These are phyloP conservation scores for Salarias fasciatus DNA, from an alignment of 2,797 vertebrate species.

Conservation along the genomic window DNA sequence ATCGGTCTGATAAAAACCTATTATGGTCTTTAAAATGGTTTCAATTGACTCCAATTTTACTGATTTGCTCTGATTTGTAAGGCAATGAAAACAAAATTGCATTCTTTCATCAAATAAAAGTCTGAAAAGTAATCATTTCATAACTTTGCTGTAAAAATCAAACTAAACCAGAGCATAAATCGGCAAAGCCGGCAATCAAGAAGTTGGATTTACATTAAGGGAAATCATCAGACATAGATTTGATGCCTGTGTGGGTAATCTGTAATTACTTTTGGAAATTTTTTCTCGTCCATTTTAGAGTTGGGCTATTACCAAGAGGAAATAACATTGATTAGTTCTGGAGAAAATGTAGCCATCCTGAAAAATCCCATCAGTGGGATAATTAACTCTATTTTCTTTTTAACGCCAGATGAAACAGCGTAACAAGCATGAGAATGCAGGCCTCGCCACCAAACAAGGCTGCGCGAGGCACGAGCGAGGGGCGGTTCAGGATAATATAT, in stretches of 20 bases:
- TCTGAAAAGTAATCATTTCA: background rate
- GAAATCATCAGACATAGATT: conserved; percentile 40
- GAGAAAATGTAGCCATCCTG: conserved; percentile 49
- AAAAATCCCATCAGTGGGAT: conserved; percentile 58
- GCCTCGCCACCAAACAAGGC: conserved; percentile 8
- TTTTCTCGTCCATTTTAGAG: conserved; percentile 37
- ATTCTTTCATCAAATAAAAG: background rate
- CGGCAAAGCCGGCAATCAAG: conserved; percentile 3
- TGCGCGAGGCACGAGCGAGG: background rate
- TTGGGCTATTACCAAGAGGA: conserved; percentile 26
- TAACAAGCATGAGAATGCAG: conserved; percentile 40
- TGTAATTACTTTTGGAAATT: conserved; percentile 37
- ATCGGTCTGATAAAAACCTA: no score
- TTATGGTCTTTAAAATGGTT: background rate
- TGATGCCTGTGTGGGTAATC: conserved; percentile 33
- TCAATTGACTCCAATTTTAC: no score
- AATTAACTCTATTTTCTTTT: conserved; percentile 61
- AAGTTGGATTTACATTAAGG: conserved; percentile 34
- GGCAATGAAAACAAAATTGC: background rate
- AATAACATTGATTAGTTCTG: conserved; percentile 37
- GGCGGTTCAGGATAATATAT: no score
- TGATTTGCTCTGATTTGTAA: background rate
- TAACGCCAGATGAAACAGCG: conserved; percentile 30
- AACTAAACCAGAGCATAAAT: conserved; percentile 10
- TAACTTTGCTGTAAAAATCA: background rate